Evolutionary conservation across 2,888 invertebrate genomes (phyloP), one percentile per base, ranked within the genome.

Genomic region (Lithophane ornitopus): DNA sequence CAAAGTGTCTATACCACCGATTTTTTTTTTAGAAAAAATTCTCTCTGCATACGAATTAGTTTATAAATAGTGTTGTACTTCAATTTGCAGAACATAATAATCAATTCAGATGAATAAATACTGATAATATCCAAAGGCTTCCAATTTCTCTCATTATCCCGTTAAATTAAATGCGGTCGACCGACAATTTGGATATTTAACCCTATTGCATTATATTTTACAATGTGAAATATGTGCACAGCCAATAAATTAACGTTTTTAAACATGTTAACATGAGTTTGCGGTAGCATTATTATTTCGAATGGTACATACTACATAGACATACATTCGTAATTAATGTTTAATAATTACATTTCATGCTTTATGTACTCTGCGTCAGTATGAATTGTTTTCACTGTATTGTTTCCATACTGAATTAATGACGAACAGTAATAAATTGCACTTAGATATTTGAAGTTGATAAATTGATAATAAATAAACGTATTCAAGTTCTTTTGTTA

Each of bases 241-340:
- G 59, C 28, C 78, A 74, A 86, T 84, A 82, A 80, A 87, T 84
- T 74, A 78, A 70, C 41, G 76, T 81, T 87, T 86, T 87, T 75
- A 87, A 80, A 80, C 80, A 75, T 76, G 70, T 80, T 78, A 74
- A 75, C 87, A 82, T 81, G n/a, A n/a, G 81, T 87, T 76, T 85
- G 87, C 74, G 81, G 82, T 81, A 78, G 41, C 76, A 79, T 65
- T 82, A 83, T 81, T 82, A 81, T 77, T 78, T 74, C 61, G 66
- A 74, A 63, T 80, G 59, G 44, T 73, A 76, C 74, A 34, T 34
- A 34, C 34, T 34, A 34, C 34, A 3, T 34, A 34, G 3, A 34
- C 34, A 78, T 77, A 74, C 72, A 70, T 71, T 63, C 49, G 69
- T 78, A 75, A 72, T 85, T 71, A 76, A 73, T 74, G 71, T 86